Conservation (phyloP, 2,888 invertebrate species). For the Hyles lineata region DNA sequence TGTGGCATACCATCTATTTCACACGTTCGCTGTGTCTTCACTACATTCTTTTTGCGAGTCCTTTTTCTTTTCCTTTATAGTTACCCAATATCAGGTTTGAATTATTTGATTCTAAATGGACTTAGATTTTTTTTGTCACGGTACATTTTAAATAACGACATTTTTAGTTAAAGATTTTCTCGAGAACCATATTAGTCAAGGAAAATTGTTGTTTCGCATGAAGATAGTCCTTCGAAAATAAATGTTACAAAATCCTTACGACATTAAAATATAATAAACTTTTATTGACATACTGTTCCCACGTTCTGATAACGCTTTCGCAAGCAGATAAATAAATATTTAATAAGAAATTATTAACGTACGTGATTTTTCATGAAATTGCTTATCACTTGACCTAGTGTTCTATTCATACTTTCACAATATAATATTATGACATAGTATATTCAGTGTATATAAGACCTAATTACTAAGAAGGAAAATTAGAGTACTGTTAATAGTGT, state of each 20-base stretch:
- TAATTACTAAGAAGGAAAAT: background rate
- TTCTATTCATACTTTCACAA: background rate
- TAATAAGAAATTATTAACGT: background rate
- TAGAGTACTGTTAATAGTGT: background rate
- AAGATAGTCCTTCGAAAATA: too few species aligned
- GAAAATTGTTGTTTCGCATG: too few species aligned
- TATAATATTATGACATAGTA: background rate
- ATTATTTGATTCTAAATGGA: too few species aligned
- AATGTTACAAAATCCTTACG: background rate
- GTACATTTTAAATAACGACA: too few species aligned
- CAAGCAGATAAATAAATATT: constrained; percentile 8
- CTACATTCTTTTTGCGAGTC: too few species aligned
- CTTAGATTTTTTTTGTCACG: too few species aligned
- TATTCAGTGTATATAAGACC: constrained; percentile 5
- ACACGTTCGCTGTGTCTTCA: too few species aligned
- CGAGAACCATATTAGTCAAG: too few species aligned
- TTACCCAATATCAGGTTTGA: too few species aligned
- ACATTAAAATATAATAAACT: background rate
- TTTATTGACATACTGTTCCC: background rate
- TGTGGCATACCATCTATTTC: too few species aligned
- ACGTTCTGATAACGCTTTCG: constrained; percentile 6
- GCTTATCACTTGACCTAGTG: constrained; percentile 8
- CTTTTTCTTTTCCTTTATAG: too few species aligned
- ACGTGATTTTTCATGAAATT: background rate
- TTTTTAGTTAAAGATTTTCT: too few species aligned